A percentile compares a stretch with the other conserved stretches of the same genome.
Conservation (phyloP, 2,113 vertebrate species). For the Sylvilagus bachmani region DNA sequence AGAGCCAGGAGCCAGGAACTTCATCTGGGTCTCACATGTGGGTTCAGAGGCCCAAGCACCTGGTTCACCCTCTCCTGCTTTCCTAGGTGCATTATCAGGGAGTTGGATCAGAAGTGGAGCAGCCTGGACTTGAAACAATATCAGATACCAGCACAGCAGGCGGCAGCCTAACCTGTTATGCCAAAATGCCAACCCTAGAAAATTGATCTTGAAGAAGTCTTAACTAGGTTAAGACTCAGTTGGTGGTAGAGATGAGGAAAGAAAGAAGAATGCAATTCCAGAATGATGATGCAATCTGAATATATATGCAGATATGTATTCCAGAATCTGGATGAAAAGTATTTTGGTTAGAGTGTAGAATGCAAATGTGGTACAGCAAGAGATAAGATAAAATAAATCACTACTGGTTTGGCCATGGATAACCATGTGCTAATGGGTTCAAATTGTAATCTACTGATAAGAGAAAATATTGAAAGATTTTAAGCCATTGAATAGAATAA, state of each 20-base stretch:
- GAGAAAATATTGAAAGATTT: not conserved
- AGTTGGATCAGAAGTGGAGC: too few relatives aligned
- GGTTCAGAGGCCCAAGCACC: too few relatives aligned
- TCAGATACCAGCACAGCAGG: too few relatives aligned
- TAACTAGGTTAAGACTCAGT: not conserved
- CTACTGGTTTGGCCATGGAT: not conserved
- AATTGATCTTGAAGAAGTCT: slow-evolving; percentile 6
- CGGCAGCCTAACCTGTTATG: too few relatives aligned
- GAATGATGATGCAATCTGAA: not conserved
- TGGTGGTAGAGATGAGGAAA: not conserved
- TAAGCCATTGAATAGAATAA: not conserved
- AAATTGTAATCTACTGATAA: not conserved
- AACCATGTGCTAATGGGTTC: not conserved
- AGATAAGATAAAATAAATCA: not conserved
- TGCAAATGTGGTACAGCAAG: not conserved
- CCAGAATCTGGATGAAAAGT: not conserved
- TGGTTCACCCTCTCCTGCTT: too few relatives aligned
- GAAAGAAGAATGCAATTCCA: not conserved
- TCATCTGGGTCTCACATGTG: too few relatives aligned
- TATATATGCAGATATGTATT: not conserved
- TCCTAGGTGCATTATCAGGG: too few relatives aligned
- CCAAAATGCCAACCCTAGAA: not conserved
- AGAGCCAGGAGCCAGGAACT: too few relatives aligned
- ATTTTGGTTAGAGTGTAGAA: not conserved
- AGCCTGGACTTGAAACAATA: too few relatives aligned